Conservation (phyloP, 2,113 vertebrate species). For the Ceratotherium simum region DNA sequence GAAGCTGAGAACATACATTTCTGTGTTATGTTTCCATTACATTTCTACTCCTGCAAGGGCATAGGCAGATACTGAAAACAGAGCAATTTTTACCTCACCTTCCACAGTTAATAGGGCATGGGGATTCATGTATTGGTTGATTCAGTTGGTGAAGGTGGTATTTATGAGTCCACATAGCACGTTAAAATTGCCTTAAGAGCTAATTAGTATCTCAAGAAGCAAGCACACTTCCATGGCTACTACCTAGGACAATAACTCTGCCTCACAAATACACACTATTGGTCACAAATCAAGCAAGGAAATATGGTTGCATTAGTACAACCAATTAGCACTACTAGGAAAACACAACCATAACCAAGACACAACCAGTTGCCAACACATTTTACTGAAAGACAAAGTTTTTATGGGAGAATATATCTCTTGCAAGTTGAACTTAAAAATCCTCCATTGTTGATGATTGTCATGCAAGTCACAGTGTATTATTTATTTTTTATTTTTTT, state of each 20-base stretch:
- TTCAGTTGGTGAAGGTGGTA: not conserved
- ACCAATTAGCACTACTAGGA: not conserved
- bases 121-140: not conserved
- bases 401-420: no score
- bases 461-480: not conserved
- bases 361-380: not conserved
- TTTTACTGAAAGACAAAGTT: not conserved
- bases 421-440: conserved; percentile 5
- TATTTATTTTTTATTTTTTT: no score
- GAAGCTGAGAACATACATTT: not conserved
- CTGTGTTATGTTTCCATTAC: not conserved
- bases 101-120: not conserved
- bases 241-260: not conserved
- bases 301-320: not conserved
- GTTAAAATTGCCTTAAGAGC: not conserved
- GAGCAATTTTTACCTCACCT: not conserved
- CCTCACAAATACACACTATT: not conserved
- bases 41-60: not conserved
- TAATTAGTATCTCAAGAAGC: not conserved
- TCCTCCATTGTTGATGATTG: not conserved
- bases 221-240: not conserved
- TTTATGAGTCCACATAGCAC: not conserved
- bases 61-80: not conserved
- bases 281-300: not conserved
- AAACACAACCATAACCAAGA: not conserved